These are phyloP conservation scores for western clawed frog (Xenopus tropicalis) DNA, from an alignment of 2,113 vertebrate genomes.

Conservation along the genomic window UCB_Xtro_10.0 CM004444.2:123389001-123389500, in stretches of 20 bases:
- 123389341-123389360: background rate
- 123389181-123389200: too few species aligned
- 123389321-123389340: constrained; percentile 24
- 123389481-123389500: constrained; percentile 57
- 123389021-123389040: background rate
- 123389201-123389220: background rate
- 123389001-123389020: background rate
- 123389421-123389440: too few species aligned
- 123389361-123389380: too few species aligned
- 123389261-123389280: constrained; percentile 50
- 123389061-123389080: background rate
- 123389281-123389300: constrained; percentile 36
- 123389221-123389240: constrained; percentile 41
- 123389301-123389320: constrained; percentile 50
- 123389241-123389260: constrained; percentile 56
- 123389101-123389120: background rate
- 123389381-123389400: too few species aligned
- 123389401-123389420: too few species aligned
- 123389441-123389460: background rate
- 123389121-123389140: constrained; percentile 29
- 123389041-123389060: background rate
- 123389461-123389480: constrained; percentile 53
- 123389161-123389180: too few species aligned
- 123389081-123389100: background rate
- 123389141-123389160: constrained; percentile 50